Conservation (phyloP, 2,888 invertebrate species). For the Miltochrista miniata region DNA sequence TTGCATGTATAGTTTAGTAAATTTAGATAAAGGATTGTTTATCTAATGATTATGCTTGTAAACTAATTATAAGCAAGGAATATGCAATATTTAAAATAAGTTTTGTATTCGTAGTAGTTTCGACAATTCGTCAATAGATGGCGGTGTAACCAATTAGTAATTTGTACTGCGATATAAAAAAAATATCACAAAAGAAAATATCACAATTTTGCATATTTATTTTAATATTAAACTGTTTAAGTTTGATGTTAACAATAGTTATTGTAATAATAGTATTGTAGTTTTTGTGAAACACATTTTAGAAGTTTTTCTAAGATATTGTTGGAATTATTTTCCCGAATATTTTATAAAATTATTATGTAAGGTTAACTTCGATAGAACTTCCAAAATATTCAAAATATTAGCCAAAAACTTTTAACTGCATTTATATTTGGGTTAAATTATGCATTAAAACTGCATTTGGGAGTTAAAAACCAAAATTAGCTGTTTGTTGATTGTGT, state of each 20-base stretch:
- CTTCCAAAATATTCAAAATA: slow-evolving; percentile 29
- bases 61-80: slow-evolving; percentile 1
- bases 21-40: slow-evolving; percentile 15
- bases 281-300: slow-evolving; percentile 13
- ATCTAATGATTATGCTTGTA: slow-evolving; percentile 33
- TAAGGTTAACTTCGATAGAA: slow-evolving; percentile 9
- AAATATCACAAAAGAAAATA: too few species aligned
- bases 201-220: slow-evolving; percentile 14
- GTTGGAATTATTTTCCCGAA: slow-evolving; percentile 14
- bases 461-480: background rate
- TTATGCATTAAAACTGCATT: background rate
- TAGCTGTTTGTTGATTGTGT: background rate
- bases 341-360: slow-evolving; percentile 19
- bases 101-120: background rate
- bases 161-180: background rate
- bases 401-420: slow-evolving; percentile 26
- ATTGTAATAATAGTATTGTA: slow-evolving; percentile 12
- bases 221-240: slow-evolving; percentile 18
- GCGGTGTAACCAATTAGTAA: background rate
- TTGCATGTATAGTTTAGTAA: slow-evolving; percentile 22
- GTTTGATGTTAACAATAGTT: slow-evolving; percentile 15
- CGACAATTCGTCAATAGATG: background rate
- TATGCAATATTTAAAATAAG: background rate
- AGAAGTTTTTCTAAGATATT: slow-evolving; percentile 19
- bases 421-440: slow-evolving; percentile 35